These are phyloP conservation scores for Machaerirhynchus nigripectus DNA, from an alignment of 2,113 vertebrate genomes.

Conservation along the genomic window DNA sequence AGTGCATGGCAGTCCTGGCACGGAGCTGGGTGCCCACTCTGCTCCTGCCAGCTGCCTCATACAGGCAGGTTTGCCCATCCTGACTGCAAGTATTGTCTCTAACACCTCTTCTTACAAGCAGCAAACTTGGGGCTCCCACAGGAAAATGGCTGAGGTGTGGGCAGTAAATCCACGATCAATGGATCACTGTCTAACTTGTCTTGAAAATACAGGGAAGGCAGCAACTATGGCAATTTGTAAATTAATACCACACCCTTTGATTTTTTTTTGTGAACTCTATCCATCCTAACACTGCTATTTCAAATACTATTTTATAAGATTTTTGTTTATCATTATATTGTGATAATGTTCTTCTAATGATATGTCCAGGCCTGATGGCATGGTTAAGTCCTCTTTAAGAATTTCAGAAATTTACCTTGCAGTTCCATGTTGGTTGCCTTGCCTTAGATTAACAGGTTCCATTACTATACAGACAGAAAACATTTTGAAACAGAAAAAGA, in stretches of 20 bases:
- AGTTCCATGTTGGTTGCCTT: neutral
- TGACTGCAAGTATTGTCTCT: neutral
- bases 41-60: neutral
- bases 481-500: neutral
- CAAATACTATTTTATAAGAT: neutral
- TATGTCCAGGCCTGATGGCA: neutral
- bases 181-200: neutral
- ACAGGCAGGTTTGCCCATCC: neutral
- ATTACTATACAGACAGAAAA: neutral
- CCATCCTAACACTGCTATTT: neutral
- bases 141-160: neutral
- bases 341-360: neutral
- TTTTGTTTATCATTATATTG: neutral
- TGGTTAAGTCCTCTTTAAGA: neutral
- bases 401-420: neutral
- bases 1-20: rapidly evolving
- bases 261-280: neutral
- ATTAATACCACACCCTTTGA: neutral
- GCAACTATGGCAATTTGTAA: neutral
- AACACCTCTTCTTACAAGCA: neutral
- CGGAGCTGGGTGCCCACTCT: rapidly evolving
- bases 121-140: neutral
- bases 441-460: neutral
- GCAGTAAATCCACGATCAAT: neutral
- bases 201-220: neutral